A percentile compares a stretch with the other conserved stretches of the same genome.
Evolutionary conservation across 2,888 invertebrate species (phyloP).

Genomic region (Cactoblastis cactorum): DNA sequence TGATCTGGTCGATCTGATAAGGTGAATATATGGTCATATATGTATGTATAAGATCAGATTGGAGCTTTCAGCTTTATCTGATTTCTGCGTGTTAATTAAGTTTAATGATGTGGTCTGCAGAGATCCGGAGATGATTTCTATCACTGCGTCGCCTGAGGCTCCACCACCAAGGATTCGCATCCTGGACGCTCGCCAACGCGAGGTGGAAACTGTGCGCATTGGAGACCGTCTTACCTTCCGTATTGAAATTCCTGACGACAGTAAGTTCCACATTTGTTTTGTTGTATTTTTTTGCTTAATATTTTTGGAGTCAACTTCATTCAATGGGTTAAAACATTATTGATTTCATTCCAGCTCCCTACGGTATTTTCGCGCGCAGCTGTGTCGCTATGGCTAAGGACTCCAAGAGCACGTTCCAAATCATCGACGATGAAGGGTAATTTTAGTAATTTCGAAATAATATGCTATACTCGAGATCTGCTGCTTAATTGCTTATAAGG

Average conservation of each 20-base stretch:
- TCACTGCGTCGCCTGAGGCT: conserved; percentile 96
- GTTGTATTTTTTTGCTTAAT: not conserved
- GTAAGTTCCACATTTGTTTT: conserved; percentile 81
- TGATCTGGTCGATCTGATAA: conserved; percentile 1
- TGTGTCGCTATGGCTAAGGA: conserved; percentile 98
- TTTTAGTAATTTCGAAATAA: conserved; percentile 27
- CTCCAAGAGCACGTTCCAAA: conserved; percentile 96
- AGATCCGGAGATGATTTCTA: conserved; percentile 97
- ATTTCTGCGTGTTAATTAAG: conserved; percentile 3
- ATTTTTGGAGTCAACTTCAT: not conserved
- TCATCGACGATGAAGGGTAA: conserved; percentile 95
- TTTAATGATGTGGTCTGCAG: conserved; percentile 55
- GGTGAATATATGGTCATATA: conserved; percentile 7
- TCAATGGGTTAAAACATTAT: not conserved
- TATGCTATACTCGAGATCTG: no score
- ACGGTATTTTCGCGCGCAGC: conserved; percentile 96
- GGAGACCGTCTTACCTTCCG: conserved; percentile 96
- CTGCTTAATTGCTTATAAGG: no score
- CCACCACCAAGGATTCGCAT: conserved; percentile 96
- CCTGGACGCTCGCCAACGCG: conserved; percentile 90
- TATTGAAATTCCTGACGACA: conserved; percentile 97
- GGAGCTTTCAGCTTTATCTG: not conserved
- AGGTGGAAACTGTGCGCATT: conserved; percentile 96
- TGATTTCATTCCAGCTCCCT: conserved; percentile 86
- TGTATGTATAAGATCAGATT: conserved; percentile 3